Evolutionary conservation across 2,888 invertebrate species (phyloP), one percentile per base, ranked within the genome.

Genomic region (Plemyria rubiginata): DNA sequence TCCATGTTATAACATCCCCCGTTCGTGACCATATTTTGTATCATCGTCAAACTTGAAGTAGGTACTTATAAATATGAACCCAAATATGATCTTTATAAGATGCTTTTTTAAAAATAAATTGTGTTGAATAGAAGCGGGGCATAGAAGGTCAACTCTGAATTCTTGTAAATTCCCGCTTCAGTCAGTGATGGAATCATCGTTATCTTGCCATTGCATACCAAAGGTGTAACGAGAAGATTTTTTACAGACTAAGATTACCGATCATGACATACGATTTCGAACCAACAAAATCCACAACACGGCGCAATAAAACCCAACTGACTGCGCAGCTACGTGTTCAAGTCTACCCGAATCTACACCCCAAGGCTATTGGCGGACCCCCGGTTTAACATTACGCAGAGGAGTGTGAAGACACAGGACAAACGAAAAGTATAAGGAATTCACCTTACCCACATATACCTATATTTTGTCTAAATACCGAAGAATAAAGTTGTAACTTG

Each of bases 341-440:
- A 61, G 62, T 64, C 62, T 64, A 53, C 55, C 53, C 65, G 50
- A 73, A 72, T 72, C 67, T 52, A 77, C 74, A 70, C 71, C 73
- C 73, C 70, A 66, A 66, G 69, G 72, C 72, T 62, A 72, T 67
- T 70, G 65, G 67, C 71, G 68, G 50, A 68, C 76, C 77, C 77
- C 75, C 22, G 41, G 12, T 50, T 75, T 72, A 72, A 76, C 72
- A 77, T 78, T 79, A 77, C 71, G 69, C 70, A 73, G 41, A 50
- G 50, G 41, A 65, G 56, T 29, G 9, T 60, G n/a, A 48, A 52
- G 29, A 45, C 9, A 55, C 36, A 40, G 59, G 63, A 63, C 62
- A 38, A 32, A 41, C 32, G 4, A 16, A 41, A 15, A 38, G 6
- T 12, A 4, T 4, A 38, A 38, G 8, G n/a, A 41, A 41, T 41